Evolutionary conservation across 2,888 invertebrate species (phyloP), one percentile per base, ranked within the genome.

Genomic region (Idaea straminata): DNA sequence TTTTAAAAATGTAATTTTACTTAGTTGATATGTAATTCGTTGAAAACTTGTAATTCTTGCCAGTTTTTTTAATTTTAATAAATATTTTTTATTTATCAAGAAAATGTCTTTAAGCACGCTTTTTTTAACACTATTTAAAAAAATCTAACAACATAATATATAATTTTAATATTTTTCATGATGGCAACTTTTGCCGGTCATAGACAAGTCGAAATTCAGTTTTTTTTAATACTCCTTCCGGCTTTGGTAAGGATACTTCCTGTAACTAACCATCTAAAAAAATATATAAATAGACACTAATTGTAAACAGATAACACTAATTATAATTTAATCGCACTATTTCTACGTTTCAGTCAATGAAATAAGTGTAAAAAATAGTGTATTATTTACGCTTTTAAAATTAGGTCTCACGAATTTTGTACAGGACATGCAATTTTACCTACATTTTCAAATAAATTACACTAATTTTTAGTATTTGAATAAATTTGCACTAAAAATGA

Each of bases 371-470:
- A 10, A 47, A 47, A 47, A 47, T 7, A 47, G 47, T 47, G 47
- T 47, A 47, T 47, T 47, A 25, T 47, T 47, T 47, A 47, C 47
- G 10, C 47, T 47, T 13, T 47, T 47, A 47, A n/a, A 25, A 25
- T 25, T 25, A 25, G 25, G 47, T 5, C 10, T 47, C 7, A 47
- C 47, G 10, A 47, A 47, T 47, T 7, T 47, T 47, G 47, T 47
- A 47, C 47, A 47, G 47, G 47, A 47, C 47, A 47, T 47, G 47
- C 47, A 47, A 47, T 47, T 47, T 47, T 47, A 47, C 47, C 47
- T 47, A 47, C 47, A 47, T 4, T 13, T 47, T 47, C 47, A 47
- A 47, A 13, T 47, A 25, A 47, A 47, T 47, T 47, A 47, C 47
- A 47, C 47, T 47, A 47, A 47, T 47, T 47, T 47, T 47, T 47